Evolutionary conservation across 2,888 invertebrate genomes (phyloP).

Genomic region (Elegia similella): DNA sequence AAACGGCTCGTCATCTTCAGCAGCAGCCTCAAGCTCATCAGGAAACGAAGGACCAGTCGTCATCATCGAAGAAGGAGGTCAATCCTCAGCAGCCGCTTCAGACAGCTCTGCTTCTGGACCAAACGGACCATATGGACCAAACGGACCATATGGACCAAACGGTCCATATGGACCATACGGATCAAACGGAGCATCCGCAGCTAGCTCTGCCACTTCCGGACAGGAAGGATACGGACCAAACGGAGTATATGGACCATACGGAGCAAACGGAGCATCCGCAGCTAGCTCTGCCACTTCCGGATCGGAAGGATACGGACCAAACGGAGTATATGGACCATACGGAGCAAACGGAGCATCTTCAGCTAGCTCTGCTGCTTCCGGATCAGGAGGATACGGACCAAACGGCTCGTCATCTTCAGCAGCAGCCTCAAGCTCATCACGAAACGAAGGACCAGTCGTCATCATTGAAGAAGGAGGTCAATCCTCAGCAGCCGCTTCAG

Average conservation of each 20-base stretch:
- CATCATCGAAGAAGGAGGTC: not conserved
- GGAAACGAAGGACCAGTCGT: not conserved
- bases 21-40: not conserved
- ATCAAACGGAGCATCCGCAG: not conserved
- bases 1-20: too few species aligned
- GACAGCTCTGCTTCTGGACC: constrained; percentile 3
- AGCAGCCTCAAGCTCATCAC: not conserved
- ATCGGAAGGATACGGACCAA: not conserved
- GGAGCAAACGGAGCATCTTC: not conserved
- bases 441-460: not conserved
- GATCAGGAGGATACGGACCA: too few species aligned
- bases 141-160: not conserved
- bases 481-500: not conserved
- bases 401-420: too few species aligned
- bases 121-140: not conserved
- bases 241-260: too few species aligned
- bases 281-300: too few species aligned
- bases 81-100: not conserved
- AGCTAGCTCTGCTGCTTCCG: not conserved
- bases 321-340: not conserved
- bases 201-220: too few species aligned
- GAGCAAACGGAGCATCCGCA: too few species aligned
- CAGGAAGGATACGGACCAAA: too few species aligned
- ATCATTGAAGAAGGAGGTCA: not conserved
- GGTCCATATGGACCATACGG: constrained; percentile 5